phyloP scores from a whole-genome alignment of 1,140 invertebrate species.

The Drosophila busckii region DNA sequence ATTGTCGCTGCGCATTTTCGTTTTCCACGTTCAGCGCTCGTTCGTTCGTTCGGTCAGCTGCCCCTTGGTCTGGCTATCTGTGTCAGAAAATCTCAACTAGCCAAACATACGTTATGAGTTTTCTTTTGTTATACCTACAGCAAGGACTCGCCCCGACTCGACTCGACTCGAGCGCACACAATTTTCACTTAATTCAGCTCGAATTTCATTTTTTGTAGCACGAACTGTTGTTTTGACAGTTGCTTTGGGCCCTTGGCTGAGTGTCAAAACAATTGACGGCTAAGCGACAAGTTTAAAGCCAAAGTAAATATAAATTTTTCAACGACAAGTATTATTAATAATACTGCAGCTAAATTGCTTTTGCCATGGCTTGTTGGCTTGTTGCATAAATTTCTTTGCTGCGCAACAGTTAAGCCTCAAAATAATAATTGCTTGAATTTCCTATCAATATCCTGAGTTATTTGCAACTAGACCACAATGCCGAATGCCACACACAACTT shows the following conservation, averaged over 20 bases:
- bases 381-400: too few species aligned
- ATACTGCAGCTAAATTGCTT: conserved; percentile 2
- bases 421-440: conserved; percentile 3
- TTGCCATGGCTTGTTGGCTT: neutral
- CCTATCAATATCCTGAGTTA: conserved; percentile 17
- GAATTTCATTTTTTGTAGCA: conserved; percentile 70
- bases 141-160: too few species aligned
- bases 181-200: conserved; percentile 56
- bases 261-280: conserved; percentile 41
- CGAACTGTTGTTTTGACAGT: conserved; percentile 58
- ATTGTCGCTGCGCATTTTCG: conserved; percentile 11
- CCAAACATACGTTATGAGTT: conserved; percentile 65
- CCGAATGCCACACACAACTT: conserved; percentile 48
- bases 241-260: conserved; percentile 2
- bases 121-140: conserved; percentile 56
- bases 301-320: neutral
- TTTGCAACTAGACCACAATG: conserved; percentile 58
- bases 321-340: conserved; percentile 1
- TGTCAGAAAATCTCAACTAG: conserved; percentile 67
- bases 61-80: conserved; percentile 50
- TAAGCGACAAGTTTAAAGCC: conserved; percentile 25
- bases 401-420: too few species aligned
- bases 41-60: conserved; percentile 19
- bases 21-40: conserved; percentile 11
- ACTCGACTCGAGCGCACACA: conserved; percentile 34